Evolutionary conservation across 2,797 vertebrate species (phyloP).

Genomic region (Labeo calbasu): DNA sequence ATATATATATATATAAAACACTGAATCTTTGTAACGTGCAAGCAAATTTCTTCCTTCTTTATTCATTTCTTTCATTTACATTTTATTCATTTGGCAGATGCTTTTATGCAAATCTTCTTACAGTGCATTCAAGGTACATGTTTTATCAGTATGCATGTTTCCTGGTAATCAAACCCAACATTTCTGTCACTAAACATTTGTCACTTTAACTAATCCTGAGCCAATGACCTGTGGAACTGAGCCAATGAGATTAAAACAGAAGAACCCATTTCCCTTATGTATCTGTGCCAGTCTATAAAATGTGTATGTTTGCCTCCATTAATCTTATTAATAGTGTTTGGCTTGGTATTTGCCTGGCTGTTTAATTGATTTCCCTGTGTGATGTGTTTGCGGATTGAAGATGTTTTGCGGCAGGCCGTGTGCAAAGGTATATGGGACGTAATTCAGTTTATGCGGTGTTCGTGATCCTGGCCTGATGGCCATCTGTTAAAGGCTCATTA

Average conservation of each 20-base stretch:
- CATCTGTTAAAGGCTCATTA: constrained; percentile 69
- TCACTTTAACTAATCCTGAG: constrained; percentile 5
- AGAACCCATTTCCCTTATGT: constrained; percentile 13
- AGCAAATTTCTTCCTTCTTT: not conserved
- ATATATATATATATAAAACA: too few relatives aligned
- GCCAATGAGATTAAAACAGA: constrained; percentile 43
- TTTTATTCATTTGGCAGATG: constrained; percentile 34
- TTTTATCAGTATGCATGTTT: constrained; percentile 11
- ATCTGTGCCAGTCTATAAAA: constrained; percentile 4
- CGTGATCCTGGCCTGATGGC: constrained; percentile 67
- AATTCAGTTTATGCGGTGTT: constrained; percentile 55
- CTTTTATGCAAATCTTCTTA: constrained; percentile 28
- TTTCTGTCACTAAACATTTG: constrained; percentile 11
- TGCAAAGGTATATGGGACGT: constrained; percentile 43
- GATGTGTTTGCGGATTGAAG: constrained; percentile 25
- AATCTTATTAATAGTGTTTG: constrained; percentile 51
- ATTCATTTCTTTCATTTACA: not conserved
- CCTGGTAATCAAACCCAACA: not conserved
- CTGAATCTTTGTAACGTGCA: not conserved
- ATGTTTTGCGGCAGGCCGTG: constrained; percentile 28
- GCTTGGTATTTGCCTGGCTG: constrained; percentile 36
- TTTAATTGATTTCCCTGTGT: constrained; percentile 50
- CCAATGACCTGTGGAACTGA: constrained; percentile 51
- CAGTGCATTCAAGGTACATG: constrained; percentile 20
- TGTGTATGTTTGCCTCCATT: constrained; percentile 25